A percentile compares a stretch with the other conserved stretches of the same genome.
These are phyloP conservation scores for Mormyrops boulengeri DNA, from an alignment of 2,797 vertebrate genomes.

Conservation along the genomic window DNA sequence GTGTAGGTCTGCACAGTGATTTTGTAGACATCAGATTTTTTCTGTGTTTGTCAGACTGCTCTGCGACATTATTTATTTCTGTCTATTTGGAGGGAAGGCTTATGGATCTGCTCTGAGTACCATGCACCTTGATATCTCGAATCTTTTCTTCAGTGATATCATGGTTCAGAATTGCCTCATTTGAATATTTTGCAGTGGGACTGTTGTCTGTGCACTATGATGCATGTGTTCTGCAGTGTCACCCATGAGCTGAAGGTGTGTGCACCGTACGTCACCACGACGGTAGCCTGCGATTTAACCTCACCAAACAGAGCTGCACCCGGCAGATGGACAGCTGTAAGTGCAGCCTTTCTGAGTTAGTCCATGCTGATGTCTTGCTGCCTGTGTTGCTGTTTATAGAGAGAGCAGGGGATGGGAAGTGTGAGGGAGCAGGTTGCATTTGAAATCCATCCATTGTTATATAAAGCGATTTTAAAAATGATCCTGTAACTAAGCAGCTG, in stretches of 20 bases:
- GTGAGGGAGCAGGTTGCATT: not conserved
- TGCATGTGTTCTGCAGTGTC: conserved; percentile 34
- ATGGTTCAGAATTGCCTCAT: conserved; percentile 86
- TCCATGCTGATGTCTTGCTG: not conserved
- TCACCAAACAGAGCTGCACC: conserved; percentile 85
- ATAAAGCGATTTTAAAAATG: not conserved
- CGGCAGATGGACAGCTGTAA: conserved; percentile 90
- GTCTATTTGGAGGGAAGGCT: conserved; percentile 72
- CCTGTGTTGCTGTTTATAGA: not conserved
- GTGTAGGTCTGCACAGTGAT: conserved; percentile 79
- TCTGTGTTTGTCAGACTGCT: not conserved
- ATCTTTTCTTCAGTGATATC: conserved; percentile 83
- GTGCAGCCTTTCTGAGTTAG: conserved; percentile 26
- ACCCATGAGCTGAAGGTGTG: conserved; percentile 5
- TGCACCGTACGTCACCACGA: conserved; percentile 62
- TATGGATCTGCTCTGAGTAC: conserved; percentile 85
- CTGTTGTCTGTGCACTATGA: conserved; percentile 80
- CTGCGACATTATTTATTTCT: not conserved
- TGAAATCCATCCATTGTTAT: not conserved
- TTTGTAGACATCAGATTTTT: conserved; percentile 42
- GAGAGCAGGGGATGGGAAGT: not conserved
- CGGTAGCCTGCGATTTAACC: conserved; percentile 86
- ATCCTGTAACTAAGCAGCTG: not conserved
- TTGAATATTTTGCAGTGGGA: conserved; percentile 85
- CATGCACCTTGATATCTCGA: conserved; percentile 85